Evolutionary conservation across 2,113 vertebrate genomes (phyloP), one percentile per base, ranked within the genome.

Genomic region (Amia ocellicauda): DNA sequence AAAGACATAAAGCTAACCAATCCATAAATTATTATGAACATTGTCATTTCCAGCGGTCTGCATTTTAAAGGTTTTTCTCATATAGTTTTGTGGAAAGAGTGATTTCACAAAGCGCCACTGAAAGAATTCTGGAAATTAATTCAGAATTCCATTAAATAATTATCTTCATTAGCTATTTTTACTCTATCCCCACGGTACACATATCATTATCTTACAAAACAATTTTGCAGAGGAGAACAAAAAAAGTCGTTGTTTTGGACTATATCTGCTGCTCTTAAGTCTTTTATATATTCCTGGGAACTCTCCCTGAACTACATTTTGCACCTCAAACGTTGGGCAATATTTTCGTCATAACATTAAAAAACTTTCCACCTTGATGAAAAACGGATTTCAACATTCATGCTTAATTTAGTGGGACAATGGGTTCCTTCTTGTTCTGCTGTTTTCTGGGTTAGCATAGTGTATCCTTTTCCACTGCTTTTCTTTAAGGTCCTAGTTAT

Each of bases 81-180:
- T 11, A 22, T 3, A 8, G 27, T 52, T 14, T 55, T 5, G 52
- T 49, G 42, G 60, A 27, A 47, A 36, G 58, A 28, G 57, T 14
- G 23, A 49, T 66, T 42, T 41, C 9, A n/a, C n/a, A 17, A 47
- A 16, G 16, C 5, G n/a, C 3, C 3, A 7, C 41, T 29, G 17
- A 42, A 51, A 22, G 31, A 27, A 29, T 49, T 60, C 57, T 60
- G 16, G 41, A 58, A 67, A 71, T 66, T 27, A 63, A 63, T 49
- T 58, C 60, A 22, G 27, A 61, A 66, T 62, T 52, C n/a, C 22
- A 62, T 71, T 47, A 63, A 60, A 63, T 67, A 59, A 63, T 66
- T 62, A 61, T 62, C 59, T 62, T 66, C 69, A 66, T 71, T 60
- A 71, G 54, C 64, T 63, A 58, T 67, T 67, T 63, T 69, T 71